Conservation (phyloP, 2,888 invertebrate genomes). For the Caenorhabditis sp. region DNA sequence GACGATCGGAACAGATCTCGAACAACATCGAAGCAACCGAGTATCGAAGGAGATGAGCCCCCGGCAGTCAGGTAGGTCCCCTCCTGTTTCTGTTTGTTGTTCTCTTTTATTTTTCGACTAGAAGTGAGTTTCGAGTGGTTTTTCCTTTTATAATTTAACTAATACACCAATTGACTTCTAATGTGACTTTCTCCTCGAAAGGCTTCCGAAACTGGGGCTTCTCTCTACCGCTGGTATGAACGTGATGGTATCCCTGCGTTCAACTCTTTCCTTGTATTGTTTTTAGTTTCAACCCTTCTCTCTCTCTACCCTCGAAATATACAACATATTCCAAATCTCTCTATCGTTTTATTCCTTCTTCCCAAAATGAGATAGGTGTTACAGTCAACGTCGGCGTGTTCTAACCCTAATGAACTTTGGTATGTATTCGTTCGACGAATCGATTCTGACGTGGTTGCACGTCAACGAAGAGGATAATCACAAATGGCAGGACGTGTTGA, state of each 20-base stretch:
- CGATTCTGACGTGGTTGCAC: conserved; percentile 80
- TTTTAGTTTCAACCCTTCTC: conserved; percentile 30
- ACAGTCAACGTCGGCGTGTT: conserved; percentile 82
- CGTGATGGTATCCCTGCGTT: conserved; percentile 62
- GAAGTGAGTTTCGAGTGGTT: conserved; percentile 57
- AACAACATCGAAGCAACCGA: conserved; percentile 67
- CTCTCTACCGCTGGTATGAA: conserved; percentile 48
- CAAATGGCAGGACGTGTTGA: conserved; percentile 72
- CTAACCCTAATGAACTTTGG: conserved; percentile 82
- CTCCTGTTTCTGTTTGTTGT: conserved; percentile 9
- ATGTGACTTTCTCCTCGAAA: conserved; percentile 25
- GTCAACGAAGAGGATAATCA: conserved; percentile 76
- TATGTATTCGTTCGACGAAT: conserved; percentile 81
- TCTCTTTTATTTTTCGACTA: conserved; percentile 19
- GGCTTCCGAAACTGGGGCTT: conserved; percentile 41
- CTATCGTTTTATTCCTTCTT: conserved; percentile 52
- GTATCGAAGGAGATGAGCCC: conserved; percentile 71
- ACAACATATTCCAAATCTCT: not conserved
- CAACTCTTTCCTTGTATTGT: conserved; percentile 50
- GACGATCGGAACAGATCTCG: conserved; percentile 63
- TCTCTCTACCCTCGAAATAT: not conserved
- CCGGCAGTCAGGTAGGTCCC: conserved; percentile 70
- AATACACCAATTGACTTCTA: conserved; percentile 49
- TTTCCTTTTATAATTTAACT: conserved; percentile 54
- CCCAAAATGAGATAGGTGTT: conserved; percentile 44